Conservation (phyloP, 2,113 vertebrate genomes). For the Hirundichthys speculiger region DNA sequence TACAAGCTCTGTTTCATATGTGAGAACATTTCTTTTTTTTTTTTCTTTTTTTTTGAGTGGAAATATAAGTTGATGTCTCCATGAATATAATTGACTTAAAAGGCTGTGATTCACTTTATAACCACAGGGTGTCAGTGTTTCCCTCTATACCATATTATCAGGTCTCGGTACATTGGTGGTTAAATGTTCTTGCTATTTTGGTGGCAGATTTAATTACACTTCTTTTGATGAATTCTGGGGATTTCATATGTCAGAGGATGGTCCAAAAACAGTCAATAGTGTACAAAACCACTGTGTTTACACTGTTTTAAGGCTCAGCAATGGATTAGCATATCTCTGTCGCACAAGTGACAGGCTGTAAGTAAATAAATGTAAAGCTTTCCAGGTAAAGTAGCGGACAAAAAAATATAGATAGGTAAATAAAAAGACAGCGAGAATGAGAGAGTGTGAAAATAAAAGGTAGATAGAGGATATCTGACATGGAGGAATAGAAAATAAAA, state of each 20-base stretch:
- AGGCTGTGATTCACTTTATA: conserved; percentile 1
- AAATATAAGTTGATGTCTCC: too few relatives aligned
- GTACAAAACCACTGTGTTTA: conserved; percentile 33
- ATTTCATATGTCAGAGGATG: conserved; percentile 34
- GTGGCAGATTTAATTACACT: conserved; percentile 44
- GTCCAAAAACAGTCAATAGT: conserved; percentile 41
- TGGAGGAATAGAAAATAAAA: conserved; percentile 8
- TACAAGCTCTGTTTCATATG: too few relatives aligned
- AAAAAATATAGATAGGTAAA: conserved; percentile 11
- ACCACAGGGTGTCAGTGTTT: conserved; percentile 65
- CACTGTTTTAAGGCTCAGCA: conserved; percentile 18
- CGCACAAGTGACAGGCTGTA: conserved; percentile 47
- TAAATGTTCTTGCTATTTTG: conserved; percentile 30
- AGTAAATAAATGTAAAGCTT: conserved; percentile 37
- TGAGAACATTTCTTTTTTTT: too few relatives aligned
- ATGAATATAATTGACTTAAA: neutral
- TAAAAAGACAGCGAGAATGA: conserved; percentile 1
- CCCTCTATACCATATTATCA: conserved; percentile 10
- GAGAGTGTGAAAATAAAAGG: neutral
- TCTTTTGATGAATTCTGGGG: conserved; percentile 20
- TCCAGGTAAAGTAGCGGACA: conserved; percentile 19
- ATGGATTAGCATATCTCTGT: conserved; percentile 43
- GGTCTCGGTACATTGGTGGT: neutral
- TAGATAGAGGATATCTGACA: conserved; percentile 11
- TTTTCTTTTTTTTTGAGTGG: too few relatives aligned